Evolutionary conservation across 1,140 invertebrate species (phyloP).

Genomic region (Gryllus bimaculatus): DNA sequence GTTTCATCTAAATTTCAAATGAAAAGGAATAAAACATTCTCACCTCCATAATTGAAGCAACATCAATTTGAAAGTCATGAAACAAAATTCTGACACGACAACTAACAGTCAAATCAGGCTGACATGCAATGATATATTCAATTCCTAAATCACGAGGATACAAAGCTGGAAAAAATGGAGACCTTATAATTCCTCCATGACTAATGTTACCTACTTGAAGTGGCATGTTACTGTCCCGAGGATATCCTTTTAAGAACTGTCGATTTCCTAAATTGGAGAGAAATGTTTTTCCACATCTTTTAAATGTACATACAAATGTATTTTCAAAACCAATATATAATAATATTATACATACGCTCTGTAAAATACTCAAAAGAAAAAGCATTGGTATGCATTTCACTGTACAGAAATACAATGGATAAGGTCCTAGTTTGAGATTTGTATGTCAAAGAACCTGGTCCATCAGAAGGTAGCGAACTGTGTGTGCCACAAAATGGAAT

Average conservation of each 20-base stretch:
- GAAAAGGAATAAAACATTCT: not conserved
- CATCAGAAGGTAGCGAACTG: slow-evolving; percentile 30
- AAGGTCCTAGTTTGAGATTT: slow-evolving; percentile 51
- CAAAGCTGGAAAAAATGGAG: slow-evolving; percentile 58
- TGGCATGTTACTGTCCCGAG: slow-evolving; percentile 28
- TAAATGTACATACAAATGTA: not conserved
- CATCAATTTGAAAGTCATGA: slow-evolving; percentile 57
- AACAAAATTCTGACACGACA: slow-evolving; percentile 56
- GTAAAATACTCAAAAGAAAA: slow-evolving; percentile 55
- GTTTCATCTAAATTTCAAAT: not conserved
- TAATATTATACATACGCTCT: slow-evolving; percentile 44
- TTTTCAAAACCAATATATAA: not conserved
- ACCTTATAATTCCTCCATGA: slow-evolving; percentile 39
- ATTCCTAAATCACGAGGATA: slow-evolving; percentile 58
- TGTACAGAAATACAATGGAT: slow-evolving; percentile 51
- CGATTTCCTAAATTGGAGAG: slow-evolving; percentile 44
- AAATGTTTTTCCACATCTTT: too few relatives aligned
- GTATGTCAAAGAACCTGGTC: slow-evolving; percentile 36
- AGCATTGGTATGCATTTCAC: slow-evolving; percentile 48
- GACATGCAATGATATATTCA: slow-evolving; percentile 54
- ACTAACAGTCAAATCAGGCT: slow-evolving; percentile 27
- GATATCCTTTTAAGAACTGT: slow-evolving; percentile 44
- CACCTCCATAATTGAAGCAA: slow-evolving; percentile 59
- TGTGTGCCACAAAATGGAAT: slow-evolving; percentile 47
- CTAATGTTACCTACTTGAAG: not conserved